Evolutionary conservation across 2,888 invertebrate genomes (phyloP), one percentile per base, ranked within the genome.

Genomic region (Cosmopolites sordidus): DNA sequence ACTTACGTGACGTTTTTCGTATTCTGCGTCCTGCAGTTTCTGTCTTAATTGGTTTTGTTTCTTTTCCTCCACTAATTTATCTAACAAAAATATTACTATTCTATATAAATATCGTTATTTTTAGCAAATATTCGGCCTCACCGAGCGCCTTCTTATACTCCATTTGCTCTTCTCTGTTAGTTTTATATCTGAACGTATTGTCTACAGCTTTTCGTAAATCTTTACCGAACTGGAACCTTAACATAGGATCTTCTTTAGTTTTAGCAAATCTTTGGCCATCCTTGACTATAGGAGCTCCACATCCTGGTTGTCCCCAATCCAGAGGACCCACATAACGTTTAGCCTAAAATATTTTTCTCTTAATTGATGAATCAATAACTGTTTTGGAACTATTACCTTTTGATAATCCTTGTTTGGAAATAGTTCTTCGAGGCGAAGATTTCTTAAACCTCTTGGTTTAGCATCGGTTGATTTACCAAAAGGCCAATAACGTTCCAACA

Each of bases 401-500:
- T 73, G 67, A 45, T 75, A 80, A 60, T 84, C 84, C 51, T 70
- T 67, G 44, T 70, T 63, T 1, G 86, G 84, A 67, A 81, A 83
- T 51, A 86, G 75, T 51, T 83, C 86, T 44, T 82, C 80, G 54
- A 82, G 75, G 41, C 83, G 79, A 18, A 89, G 78, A 66, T 89
- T 84, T 63, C 82, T 79, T 66, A 84, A 83, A 15, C 88, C 80
- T 50, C 73, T 60, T 4, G 72, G 71, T 63, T 69, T 69, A 17
- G 62, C 62, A 29, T 66, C 61, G 6, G 12, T 57, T 1, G 54
- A 54, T 53, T 82, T 79, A 2, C 88, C 88, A 87, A 88, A 90
- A 5, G 90, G 89, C 73, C 85, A 85, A 69, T 87, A 88, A 59
- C 81, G 81, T 54, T 83, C 79, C 73, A 86, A 79, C 75, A 87